A percentile compares a stretch with the other conserved stretches of the same genome.
These are phyloP conservation scores for Drosophila mojavensis DNA, from an alignment of 1,140 invertebrate genomes.

Conservation along the genomic window DNA sequence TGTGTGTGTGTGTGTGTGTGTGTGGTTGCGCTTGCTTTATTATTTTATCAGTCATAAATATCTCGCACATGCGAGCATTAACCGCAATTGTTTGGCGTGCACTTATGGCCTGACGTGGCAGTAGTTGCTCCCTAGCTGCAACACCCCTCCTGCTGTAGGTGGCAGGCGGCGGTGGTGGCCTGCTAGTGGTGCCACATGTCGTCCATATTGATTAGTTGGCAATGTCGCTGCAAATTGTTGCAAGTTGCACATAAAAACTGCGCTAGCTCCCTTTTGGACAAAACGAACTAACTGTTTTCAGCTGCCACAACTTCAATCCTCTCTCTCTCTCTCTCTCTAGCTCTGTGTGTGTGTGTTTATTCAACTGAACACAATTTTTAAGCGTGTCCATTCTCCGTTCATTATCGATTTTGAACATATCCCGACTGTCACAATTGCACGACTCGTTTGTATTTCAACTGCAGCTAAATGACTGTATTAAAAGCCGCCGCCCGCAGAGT, in stretches of 20 bases:
- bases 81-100: slow-evolving; percentile 78
- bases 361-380: slow-evolving; percentile 43
- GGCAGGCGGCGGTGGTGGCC: not conserved
- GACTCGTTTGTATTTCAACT: slow-evolving; percentile 71
- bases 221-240: slow-evolving; percentile 77
- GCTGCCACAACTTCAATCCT: slow-evolving; percentile 14
- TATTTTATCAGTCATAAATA: slow-evolving; percentile 81
- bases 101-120: slow-evolving; percentile 61
- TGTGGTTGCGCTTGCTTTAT: slow-evolving; percentile 48
- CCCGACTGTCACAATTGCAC: slow-evolving; percentile 28
- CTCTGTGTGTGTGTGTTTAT: slow-evolving; percentile 40
- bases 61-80: slow-evolving; percentile 70
- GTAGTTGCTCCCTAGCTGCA: slow-evolving; percentile 28
- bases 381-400: slow-evolving; percentile 48
- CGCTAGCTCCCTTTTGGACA: not conserved
- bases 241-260: slow-evolving; percentile 55
- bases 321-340: not conserved
- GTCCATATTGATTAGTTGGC: slow-evolving; percentile 78
- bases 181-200: slow-evolving; percentile 39
- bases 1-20: slow-evolving; percentile 13
- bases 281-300: slow-evolving; percentile 33
- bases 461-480: slow-evolving; percentile 78
- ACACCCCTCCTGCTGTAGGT: not conserved
- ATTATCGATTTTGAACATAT: slow-evolving; percentile 69
- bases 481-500: slow-evolving; percentile 27